Base-by-base conservation (phyloP, 2,113 vertebrate genomes). In the Xenopus borealis region DNA sequence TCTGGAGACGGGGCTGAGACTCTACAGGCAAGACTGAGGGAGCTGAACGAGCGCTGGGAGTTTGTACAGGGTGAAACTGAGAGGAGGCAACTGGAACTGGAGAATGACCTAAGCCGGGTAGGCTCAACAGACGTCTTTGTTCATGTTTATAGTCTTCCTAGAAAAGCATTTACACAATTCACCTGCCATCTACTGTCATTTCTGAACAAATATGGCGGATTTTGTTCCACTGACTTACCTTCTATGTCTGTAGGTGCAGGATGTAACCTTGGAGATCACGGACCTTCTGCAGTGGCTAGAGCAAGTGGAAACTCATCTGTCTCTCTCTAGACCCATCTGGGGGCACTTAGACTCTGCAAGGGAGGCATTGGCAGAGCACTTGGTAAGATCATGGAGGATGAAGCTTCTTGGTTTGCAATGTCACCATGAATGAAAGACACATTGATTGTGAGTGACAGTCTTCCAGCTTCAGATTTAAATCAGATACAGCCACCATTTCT, bases 231-330 rank as follows among this genome's bases (percentile, higher is more conserved):
- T 27, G 23, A 27, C 23, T 27, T 27, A 40, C 33, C 33, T 40
- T 6, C 6, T 40, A 9, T 40, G 33, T 40, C 33, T 40, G 33
- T 70, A 96, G 94, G 93, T 94, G 19, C 95, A 94, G 87, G 94
- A 96, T 81, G 83, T 96, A 55, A 92, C 88, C 0, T 85, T 95
- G 89, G 94, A 94, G 85, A 91, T 93, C 78, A 91, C 94, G 0
- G 94, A 94, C 73, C 86, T 96, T 72, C 84, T 94, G 68, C 93
- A 94, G 82, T 95, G 95, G 94, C 84, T 96, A 83, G 94, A 95
- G 65, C 92, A 90, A 78, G 92, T 93, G 79, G 95, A 95, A 66
- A 75, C 94, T 69, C 92, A 88, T 81, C 85, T 96, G 57, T 92
- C 90, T 17, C 91, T 93, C 74, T 88, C 82, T 66, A 89, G 87